A percentile compares a stretch with the other conserved stretches of the same genome.
Evolutionary conservation across 2,888 invertebrate genomes (phyloP).

Genomic region (Leptinotarsa juncta): DNA sequence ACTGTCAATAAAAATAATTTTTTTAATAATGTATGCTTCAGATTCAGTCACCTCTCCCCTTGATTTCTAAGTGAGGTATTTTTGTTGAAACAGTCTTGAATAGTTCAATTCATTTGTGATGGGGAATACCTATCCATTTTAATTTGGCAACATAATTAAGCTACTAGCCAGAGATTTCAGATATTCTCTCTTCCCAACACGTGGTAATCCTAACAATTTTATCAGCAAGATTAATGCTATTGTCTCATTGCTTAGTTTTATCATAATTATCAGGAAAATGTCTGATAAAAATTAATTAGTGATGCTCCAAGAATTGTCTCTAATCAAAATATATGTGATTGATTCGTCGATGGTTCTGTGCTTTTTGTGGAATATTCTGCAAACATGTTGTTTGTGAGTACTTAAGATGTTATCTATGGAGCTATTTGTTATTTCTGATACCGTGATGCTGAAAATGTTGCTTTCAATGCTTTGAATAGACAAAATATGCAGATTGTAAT

Average conservation of each 20-base stretch:
- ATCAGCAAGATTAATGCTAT: constrained; percentile 9
- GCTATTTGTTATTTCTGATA: not conserved
- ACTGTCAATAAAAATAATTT: too few relatives aligned
- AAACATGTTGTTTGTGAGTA: constrained; percentile 34
- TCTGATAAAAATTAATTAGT: constrained; percentile 36
- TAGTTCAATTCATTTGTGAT: too few relatives aligned
- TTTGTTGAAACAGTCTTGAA: too few relatives aligned
- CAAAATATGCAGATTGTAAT: too few relatives aligned
- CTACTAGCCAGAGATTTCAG: not conserved
- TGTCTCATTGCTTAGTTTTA: constrained; percentile 25
- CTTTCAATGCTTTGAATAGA: too few relatives aligned
- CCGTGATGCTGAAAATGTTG: too few relatives aligned
- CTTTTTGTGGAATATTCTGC: constrained; percentile 26
- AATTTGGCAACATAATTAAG: too few relatives aligned
- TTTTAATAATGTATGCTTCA: too few relatives aligned
- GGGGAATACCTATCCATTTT: too few relatives aligned
- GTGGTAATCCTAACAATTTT: constrained; percentile 1
- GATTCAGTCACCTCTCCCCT: too few relatives aligned
- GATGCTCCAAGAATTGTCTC: constrained; percentile 29
- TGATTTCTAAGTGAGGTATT: too few relatives aligned
- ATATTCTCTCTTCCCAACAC: not conserved
- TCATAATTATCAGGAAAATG: constrained; percentile 28
- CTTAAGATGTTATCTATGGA: not conserved
- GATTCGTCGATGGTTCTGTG: constrained; percentile 26
- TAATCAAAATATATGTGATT: constrained; percentile 14